These are phyloP conservation scores for Calameuta pallipes DNA, from an alignment of 2,888 invertebrate genomes.

Conservation along the genomic window DNA sequence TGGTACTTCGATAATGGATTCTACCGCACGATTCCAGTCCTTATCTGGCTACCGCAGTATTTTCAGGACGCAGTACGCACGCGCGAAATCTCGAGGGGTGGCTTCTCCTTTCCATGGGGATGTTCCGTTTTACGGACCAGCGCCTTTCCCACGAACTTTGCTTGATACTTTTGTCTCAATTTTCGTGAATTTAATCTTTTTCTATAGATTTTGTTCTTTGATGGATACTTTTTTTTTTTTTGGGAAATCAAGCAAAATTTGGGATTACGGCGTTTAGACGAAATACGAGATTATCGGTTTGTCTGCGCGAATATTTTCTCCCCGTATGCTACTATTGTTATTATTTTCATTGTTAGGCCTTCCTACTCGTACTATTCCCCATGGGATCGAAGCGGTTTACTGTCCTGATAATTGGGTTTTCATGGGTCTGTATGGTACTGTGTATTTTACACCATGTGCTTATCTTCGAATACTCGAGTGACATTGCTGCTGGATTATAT, in stretches of 20 bases:
- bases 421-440: conserved; percentile 32
- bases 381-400: conserved; percentile 42
- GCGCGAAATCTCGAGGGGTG: conserved; percentile 45
- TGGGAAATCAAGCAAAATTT: neutral
- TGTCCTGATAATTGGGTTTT: conserved; percentile 57
- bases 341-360: neutral
- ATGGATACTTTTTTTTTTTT: neutral
- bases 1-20: conserved; percentile 52
- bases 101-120: conserved; percentile 21
- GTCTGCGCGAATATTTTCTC: neutral
- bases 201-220: neutral
- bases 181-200: neutral
- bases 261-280: neutral
- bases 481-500: neutral
- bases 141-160: neutral
- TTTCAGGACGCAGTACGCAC: conserved; percentile 36
- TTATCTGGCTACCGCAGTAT: conserved; percentile 53
- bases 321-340: neutral
- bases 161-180: neutral
- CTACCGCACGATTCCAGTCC: conserved; percentile 46
- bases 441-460: neutral
- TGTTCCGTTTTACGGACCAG: neutral
- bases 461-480: conserved; percentile 8
- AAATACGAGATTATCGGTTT: neutral
- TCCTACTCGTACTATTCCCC: conserved; percentile 18